phyloP scores from a whole-genome alignment of 2,113 vertebrate species.

The Petromus typicus region DNA sequence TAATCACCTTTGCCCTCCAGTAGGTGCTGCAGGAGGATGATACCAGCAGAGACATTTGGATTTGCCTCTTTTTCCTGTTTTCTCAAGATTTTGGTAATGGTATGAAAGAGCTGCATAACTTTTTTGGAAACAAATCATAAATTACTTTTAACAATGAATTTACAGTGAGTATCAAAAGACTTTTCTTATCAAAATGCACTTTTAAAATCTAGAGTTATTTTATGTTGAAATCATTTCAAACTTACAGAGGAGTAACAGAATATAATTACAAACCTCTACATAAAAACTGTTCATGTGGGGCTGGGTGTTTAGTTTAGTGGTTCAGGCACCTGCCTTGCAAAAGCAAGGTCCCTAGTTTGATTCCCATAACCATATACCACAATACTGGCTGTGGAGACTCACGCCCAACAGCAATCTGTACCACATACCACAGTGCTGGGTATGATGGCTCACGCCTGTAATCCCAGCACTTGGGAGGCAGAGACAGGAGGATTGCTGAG shows the following conservation, averaged over 20 bases:
- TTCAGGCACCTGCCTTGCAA: too few species aligned
- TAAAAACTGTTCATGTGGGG: not conserved
- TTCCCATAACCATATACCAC: too few species aligned
- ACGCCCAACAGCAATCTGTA: too few species aligned
- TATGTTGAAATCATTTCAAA: constrained; percentile 35
- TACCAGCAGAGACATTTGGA: not conserved
- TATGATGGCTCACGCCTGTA: too few species aligned
- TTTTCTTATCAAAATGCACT: not conserved
- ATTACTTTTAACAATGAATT: not conserved
- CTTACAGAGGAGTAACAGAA: not conserved
- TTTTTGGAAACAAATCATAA: constrained; percentile 12
- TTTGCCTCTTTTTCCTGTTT: not conserved
- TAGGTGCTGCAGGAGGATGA: constrained; percentile 68
- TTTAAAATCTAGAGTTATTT: not conserved
- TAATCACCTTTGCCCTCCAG: constrained; percentile 71
- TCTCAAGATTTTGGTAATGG: not conserved
- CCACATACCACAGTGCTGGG: too few species aligned
- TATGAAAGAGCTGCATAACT: constrained; percentile 2
- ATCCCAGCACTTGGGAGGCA: too few species aligned
- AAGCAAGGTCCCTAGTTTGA: too few species aligned
- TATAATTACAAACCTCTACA: not conserved
- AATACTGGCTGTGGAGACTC: too few species aligned
- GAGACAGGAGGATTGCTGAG: too few species aligned
- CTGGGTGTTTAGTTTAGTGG: too few species aligned
- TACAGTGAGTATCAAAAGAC: not conserved